phyloP scores from a whole-genome alignment of 1,140 invertebrate species.

The Heterodera schachtii region DNA sequence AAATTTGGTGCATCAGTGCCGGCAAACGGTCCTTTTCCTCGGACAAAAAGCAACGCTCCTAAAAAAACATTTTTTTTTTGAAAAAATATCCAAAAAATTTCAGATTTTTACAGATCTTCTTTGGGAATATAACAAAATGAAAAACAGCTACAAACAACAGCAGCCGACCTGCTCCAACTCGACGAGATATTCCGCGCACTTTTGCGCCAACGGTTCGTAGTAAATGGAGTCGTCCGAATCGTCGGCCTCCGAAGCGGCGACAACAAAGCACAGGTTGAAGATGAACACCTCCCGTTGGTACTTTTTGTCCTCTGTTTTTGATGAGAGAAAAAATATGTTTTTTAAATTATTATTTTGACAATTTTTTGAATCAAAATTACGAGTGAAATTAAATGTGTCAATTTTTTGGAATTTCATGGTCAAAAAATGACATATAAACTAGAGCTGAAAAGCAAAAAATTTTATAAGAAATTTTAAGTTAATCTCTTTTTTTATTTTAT shows the following conservation, averaged over 20 bases:
- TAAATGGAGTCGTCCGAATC: constrained; percentile 51
- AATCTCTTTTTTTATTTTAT: no score
- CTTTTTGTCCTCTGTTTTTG: constrained; percentile 42
- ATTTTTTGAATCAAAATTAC: no score
- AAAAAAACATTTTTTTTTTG: constrained; percentile 17
- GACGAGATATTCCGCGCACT: constrained; percentile 59
- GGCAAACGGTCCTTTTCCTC: constrained; percentile 41
- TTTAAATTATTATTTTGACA: no score
- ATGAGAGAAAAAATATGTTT: not conserved
- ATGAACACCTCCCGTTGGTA: constrained; percentile 49
- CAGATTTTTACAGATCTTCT: no score
- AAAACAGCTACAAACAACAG: no score
- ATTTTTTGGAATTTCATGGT: no score
- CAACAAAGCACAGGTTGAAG: constrained; percentile 63
- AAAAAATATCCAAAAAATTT: no score
- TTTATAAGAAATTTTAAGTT: no score
- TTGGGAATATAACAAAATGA: no score
- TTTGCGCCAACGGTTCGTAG: constrained; percentile 65
- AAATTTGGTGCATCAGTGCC: constrained; percentile 50
- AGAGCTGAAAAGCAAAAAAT: no score
- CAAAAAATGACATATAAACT: no score
- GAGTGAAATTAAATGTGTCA: no score
- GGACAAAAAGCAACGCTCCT: constrained; percentile 52
- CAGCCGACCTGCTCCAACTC: constrained; percentile 54
- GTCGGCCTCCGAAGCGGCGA: constrained; percentile 42